Evolutionary conservation across 2,113 vertebrate species (phyloP).

Genomic region (Prietella phreatophila): DNA sequence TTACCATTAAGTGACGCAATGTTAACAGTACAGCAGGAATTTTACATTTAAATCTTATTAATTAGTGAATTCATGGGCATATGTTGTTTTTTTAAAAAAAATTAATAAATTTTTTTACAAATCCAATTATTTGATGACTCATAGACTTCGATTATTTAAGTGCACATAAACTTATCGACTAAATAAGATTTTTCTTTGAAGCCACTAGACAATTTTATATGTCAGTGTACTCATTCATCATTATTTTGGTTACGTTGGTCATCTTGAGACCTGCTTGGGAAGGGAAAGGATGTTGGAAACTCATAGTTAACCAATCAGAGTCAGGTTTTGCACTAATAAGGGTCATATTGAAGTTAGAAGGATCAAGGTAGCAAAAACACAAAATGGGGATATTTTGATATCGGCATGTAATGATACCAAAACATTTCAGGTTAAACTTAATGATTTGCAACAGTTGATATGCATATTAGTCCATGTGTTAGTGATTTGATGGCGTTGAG

Average conservation of each 20-base stretch:
- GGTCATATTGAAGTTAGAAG: neutral
- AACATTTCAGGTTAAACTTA: neutral
- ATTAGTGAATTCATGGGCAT: neutral
- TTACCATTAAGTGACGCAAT: neutral
- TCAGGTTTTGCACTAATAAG: neutral
- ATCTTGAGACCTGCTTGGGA: neutral
- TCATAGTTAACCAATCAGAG: neutral
- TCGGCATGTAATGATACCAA: neutral
- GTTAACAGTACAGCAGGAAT: neutral
- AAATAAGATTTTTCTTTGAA: neutral
- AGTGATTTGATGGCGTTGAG: neutral
- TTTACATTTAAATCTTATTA: neutral
- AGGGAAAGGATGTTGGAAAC: neutral
- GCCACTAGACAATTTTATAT: neutral
- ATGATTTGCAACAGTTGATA: neutral
- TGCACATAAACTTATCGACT: neutral
- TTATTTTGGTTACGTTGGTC: neutral
- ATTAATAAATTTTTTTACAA: too few species aligned
- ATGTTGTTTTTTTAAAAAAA: too few species aligned
- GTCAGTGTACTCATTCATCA: neutral
- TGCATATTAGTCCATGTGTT: neutral
- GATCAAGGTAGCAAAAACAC: neutral
- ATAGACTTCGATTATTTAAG: neutral
- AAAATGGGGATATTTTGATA: neutral
- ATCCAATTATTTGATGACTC: neutral